Base-by-base conservation (phyloP, 2,888 invertebrate genomes). In the Protula sp. region DNA sequence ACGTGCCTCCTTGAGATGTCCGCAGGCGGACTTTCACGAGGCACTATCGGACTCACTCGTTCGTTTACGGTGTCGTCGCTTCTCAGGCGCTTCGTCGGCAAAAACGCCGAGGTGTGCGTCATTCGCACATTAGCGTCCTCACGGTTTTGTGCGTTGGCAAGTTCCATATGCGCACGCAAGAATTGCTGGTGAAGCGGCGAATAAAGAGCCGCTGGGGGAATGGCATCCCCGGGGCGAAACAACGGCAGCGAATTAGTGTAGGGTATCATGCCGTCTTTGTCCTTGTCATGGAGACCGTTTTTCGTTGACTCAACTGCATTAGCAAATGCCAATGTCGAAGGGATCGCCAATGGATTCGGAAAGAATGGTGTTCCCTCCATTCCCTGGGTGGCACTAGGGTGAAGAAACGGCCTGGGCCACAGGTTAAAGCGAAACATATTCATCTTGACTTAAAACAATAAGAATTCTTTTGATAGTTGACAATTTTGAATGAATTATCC, bases 371-470 rank as follows among this genome's bases (percentile, higher is more conserved):
- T 50, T 4, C 24, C 50, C 50, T n/a, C 19, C 5, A 9, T 26
- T 19, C 24, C 24, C 24, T 9, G 19, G 45, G 45, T 14, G 9
- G 50, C 50, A n/a, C 50, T 24, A 5, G 50, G 50, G 24, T 5
- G 50, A 4, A 50, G 24, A 26, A 50, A 50, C 5, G 50, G 50
- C 24, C 50, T 9, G 14, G 50, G 22, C 50, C 50, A 50, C 5
- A 50, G 50, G 24, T 50, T 50, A 24, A 50, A 50, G 14, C 50
- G 50, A 22, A 50, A 50, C 50, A 50, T 50, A 24, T 50, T 38
- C n/a, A n/a, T n/a, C n/a, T n/a, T n/a, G n/a, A n/a, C n/a, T n/a
- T n/a, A n/a, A n/a, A n/a, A n/a, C n/a, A n/a, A n/a, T n/a, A n/a
- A n/a, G n/a, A n/a, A n/a, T n/a, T n/a, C n/a, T n/a, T n/a, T n/a